Evolutionary conservation across 2,888 invertebrate genomes (phyloP), one percentile per base, ranked within the genome.

Genomic region (Gordius sp.): DNA sequence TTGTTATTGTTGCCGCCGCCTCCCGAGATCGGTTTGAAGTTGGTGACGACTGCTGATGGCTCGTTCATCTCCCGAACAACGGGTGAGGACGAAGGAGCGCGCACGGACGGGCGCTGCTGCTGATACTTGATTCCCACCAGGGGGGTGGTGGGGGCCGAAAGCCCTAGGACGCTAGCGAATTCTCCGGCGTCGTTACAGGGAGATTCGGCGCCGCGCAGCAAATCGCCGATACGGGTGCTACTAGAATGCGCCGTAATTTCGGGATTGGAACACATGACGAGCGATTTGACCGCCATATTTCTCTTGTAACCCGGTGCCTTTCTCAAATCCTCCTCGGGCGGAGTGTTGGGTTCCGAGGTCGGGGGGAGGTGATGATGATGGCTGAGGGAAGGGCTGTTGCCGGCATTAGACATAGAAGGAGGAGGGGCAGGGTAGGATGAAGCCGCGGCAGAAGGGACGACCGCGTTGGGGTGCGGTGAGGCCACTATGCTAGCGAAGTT

Each of bases 241-340:
- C n/a, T 4, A n/a, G n/a, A n/a, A n/a, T n/a, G n/a, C 47, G 47
- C 16, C 20, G 47, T 47, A n/a, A n/a, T n/a, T n/a, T n/a, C n/a
- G n/a, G n/a, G n/a, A n/a, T n/a, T n/a, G n/a, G n/a, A n/a, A n/a
- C n/a, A n/a, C n/a, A n/a, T n/a, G n/a, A n/a, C n/a, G n/a, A n/a
- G n/a, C 16, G 16, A n/a, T 20, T 47, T 47, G 4, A 4, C 47
- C 8, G 20, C 16, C n/a, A 61, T 59, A 2, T 57, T 41, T 20
- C 63, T 63, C 58, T 68, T 66, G 60, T 65, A 70, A 18, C 70
- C 70, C 20, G 70, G 70, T 27, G 69, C 70, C 61, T 69, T 69
- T n/a, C 67, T 66, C 59, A 67, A 66, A 61, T 61, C 52, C 59
- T 18, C 23, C 23, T 61, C 54, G 62, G 63, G 58, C 56, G 61